A percentile compares a stretch with the other conserved stretches of the same genome.
Evolutionary conservation across 1,140 invertebrate species (phyloP).

Genomic region (Meloidogyne exigua): DNA sequence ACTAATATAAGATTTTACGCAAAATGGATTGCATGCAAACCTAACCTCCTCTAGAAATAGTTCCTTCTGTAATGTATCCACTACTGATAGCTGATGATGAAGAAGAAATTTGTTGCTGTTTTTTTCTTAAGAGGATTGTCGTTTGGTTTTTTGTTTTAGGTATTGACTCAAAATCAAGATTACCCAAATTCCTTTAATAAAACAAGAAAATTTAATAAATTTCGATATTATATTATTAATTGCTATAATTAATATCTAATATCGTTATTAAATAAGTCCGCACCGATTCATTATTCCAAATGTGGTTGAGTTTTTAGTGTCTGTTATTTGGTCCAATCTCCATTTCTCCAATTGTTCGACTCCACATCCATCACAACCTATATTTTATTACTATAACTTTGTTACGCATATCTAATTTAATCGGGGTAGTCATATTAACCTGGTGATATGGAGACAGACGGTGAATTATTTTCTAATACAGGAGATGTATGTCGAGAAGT

Average conservation of each 20-base stretch:
- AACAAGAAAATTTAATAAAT: too few relatives aligned
- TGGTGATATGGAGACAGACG: background rate
- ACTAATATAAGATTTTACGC: background rate
- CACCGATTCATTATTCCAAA: background rate
- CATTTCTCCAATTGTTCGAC: background rate
- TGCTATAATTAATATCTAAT: background rate
- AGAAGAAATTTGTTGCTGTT: background rate
- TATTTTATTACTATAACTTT: background rate
- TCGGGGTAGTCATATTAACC: background rate
- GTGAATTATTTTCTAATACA: background rate
- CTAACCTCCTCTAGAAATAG: background rate
- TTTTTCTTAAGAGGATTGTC: background rate
- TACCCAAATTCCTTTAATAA: background rate
- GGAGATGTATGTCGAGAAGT: background rate
- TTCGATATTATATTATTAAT: background rate
- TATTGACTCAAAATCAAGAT: background rate
- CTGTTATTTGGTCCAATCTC: background rate
- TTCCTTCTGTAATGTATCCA: slow-evolving; percentile 1
- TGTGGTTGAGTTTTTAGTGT: background rate
- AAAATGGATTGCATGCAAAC: background rate
- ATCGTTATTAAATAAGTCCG: too few relatives aligned
- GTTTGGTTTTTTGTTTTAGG: background rate
- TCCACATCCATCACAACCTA: background rate
- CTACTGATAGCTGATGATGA: background rate
- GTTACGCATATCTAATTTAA: background rate